Conservation (phyloP, 2,888 invertebrate genomes). For the Caenorhabditis japonica region DNA sequence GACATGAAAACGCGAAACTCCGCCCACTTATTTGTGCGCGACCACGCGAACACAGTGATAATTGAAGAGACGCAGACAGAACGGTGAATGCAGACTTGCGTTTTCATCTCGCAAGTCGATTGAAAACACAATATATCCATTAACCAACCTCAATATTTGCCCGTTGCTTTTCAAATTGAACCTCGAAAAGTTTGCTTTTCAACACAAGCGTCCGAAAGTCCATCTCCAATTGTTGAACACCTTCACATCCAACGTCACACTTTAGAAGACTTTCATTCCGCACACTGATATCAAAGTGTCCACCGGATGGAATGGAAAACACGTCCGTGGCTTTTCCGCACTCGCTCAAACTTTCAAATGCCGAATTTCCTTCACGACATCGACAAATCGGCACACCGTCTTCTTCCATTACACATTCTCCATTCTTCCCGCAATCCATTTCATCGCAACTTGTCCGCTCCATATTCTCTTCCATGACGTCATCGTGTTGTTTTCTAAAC, state of each 20-base stretch:
- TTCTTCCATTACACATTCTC: slow-evolving; percentile 23
- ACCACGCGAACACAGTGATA: too few relatives aligned
- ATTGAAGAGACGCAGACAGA: too few relatives aligned
- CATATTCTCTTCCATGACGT: slow-evolving; percentile 1
- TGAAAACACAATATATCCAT: too few relatives aligned
- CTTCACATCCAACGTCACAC: slow-evolving; percentile 7
- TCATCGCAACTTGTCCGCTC: slow-evolving; percentile 10
- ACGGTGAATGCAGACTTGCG: too few relatives aligned
- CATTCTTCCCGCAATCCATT: slow-evolving; percentile 25
- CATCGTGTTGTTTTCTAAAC: slow-evolving; percentile 5
- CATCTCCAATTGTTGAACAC: slow-evolving; percentile 28
- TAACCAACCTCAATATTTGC: slow-evolving; percentile 27
- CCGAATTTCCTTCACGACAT: slow-evolving; percentile 14
- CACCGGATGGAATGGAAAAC: slow-evolving; percentile 18
- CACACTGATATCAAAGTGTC: slow-evolving; percentile 11
- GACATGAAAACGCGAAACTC: too few relatives aligned
- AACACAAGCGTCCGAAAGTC: slow-evolving; percentile 30
- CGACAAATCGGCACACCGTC: slow-evolving; percentile 7
- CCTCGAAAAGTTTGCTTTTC: slow-evolving; percentile 6
- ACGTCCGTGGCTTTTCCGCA: slow-evolving; percentile 12
- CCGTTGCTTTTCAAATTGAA: slow-evolving; percentile 33
- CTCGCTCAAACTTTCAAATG: slow-evolving; percentile 13
- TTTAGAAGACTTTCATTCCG: slow-evolving; percentile 10
- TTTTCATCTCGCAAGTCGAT: too few relatives aligned
- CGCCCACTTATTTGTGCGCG: too few relatives aligned